Conservation (phyloP, 1,140 invertebrate genomes). For the Anoplophora glabripennis region DNA sequence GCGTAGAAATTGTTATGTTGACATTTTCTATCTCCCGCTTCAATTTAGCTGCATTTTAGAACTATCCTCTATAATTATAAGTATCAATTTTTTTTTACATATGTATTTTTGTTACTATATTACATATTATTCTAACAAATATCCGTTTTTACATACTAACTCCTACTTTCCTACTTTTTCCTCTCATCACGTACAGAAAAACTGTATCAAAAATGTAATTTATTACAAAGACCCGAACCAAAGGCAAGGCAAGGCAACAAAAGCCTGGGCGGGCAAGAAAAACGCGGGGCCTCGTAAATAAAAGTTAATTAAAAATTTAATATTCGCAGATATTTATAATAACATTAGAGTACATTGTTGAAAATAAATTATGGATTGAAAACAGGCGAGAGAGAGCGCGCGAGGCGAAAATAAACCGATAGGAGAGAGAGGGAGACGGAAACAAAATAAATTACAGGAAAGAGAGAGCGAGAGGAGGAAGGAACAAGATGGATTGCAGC, state of each 20-base stretch:
- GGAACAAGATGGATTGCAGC: slow-evolving; percentile 43
- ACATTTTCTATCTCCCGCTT: too few species aligned
- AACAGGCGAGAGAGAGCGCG: slow-evolving; percentile 21
- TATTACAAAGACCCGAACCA: too few species aligned
- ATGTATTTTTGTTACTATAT: too few species aligned
- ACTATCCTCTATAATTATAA: too few species aligned
- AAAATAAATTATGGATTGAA: slow-evolving; percentile 36
- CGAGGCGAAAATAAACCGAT: slow-evolving; percentile 9
- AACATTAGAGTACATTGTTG: slow-evolving; percentile 19
- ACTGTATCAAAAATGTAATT: too few species aligned
- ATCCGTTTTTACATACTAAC: too few species aligned
- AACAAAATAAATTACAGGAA: slow-evolving; percentile 40
- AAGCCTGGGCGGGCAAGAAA: background rate
- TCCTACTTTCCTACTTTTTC: too few species aligned
- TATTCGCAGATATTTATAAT: slow-evolving; percentile 36
- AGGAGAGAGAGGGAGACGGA: slow-evolving; percentile 26
- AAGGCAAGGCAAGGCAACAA: background rate
- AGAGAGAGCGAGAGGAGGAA: slow-evolving; percentile 36
- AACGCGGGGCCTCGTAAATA: slow-evolving; percentile 1
- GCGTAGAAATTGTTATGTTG: too few species aligned
- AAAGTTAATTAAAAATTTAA: slow-evolving; percentile 35
- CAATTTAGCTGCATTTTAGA: too few species aligned
- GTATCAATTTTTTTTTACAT: too few species aligned
- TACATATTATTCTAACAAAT: too few species aligned
- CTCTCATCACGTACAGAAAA: too few species aligned